Evolutionary conservation across 2,888 invertebrate genomes (phyloP), one percentile per base, ranked within the genome.

Genomic region (Phytoseiulus persimilis): DNA sequence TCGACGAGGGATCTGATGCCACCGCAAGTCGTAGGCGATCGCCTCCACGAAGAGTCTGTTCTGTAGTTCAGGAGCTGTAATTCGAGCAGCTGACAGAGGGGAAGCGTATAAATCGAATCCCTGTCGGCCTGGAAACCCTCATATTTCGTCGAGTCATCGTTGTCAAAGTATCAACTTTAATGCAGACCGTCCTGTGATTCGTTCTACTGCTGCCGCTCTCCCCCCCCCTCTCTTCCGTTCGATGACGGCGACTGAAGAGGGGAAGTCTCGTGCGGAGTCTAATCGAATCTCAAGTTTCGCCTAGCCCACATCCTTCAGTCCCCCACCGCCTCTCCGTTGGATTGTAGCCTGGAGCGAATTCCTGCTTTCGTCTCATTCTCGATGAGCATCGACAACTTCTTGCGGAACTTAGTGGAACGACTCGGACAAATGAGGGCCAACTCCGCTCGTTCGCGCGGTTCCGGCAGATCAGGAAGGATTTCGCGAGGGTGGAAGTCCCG

Each of bases 211-310:
- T 65, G 65, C 39, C 9, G 5, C 39, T 39, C 39, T n/a, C n/a
- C n/a, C n/a, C n/a, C n/a, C n/a, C n/a, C n/a, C n/a, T n/a, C n/a
- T n/a, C n/a, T n/a, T n/a, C n/a, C n/a, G 39, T 6, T 14, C 18
- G 65, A 65, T 65, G 65, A 65, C 65, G 65, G 18, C 65, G 18
- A 65, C 14, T 28, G 65, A 65, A 23, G 9, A 65, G 23, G 65
- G 9, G 65, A 65, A 18, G 65, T 65, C 65, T 65, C 65, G 65
- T 65, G 5, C 65, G 65, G 18, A 65, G 65, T 65, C 65, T 65
- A 65, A 65, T 65, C 65, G 65, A 65, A 65, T 65, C 65, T 65
- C 65, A 65, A 65, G 65, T 65, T 65, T 65, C 65, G 65, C 65
- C 65, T 11, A 65, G 9, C 65, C 65, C 3, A 39, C 39, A 39